phyloP scores from a whole-genome alignment of 2,113 vertebrate species.

The Mungos mungo region DNA sequence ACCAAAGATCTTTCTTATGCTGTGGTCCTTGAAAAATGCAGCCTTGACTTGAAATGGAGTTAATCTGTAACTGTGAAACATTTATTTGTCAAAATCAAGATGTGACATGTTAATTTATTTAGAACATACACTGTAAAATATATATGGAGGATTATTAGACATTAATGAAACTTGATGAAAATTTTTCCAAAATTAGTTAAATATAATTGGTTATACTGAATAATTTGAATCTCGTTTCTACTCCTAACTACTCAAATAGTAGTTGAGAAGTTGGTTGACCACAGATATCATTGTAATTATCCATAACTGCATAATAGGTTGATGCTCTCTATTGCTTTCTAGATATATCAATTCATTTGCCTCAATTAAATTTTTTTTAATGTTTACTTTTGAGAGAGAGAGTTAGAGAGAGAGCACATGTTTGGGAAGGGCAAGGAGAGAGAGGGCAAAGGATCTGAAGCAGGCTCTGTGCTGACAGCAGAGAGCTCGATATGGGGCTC shows the following conservation, averaged over 20 bases:
- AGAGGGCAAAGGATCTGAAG: no score
- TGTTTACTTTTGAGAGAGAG: no score
- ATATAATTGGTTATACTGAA: not conserved
- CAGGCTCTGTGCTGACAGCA: no score
- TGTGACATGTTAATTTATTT: not conserved
- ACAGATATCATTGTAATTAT: not conserved
- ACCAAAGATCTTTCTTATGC: not conserved
- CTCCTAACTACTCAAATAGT: not conserved
- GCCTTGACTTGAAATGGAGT: not conserved
- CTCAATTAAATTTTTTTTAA: no score
- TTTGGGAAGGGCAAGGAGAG: no score
- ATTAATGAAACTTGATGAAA: not conserved
- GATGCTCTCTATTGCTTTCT: not conserved
- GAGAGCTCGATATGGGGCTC: no score
- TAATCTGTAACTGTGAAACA: not conserved
- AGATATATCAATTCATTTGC: not conserved
- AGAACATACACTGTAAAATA: not conserved
- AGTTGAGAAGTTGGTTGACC: not conserved
- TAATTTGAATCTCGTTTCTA: not conserved
- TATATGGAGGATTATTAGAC: not conserved
- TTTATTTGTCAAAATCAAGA: slow-evolving; percentile 1
- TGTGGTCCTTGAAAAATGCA: not conserved
- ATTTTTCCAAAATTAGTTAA: not conserved
- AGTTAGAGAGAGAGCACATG: no score
- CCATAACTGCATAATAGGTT: not conserved